Percentiles rank a stretch among this genome's conserved stretches.
phyloP scores from a whole-genome alignment of 2,797 vertebrate genomes.

The Octomys mimax region DNA sequence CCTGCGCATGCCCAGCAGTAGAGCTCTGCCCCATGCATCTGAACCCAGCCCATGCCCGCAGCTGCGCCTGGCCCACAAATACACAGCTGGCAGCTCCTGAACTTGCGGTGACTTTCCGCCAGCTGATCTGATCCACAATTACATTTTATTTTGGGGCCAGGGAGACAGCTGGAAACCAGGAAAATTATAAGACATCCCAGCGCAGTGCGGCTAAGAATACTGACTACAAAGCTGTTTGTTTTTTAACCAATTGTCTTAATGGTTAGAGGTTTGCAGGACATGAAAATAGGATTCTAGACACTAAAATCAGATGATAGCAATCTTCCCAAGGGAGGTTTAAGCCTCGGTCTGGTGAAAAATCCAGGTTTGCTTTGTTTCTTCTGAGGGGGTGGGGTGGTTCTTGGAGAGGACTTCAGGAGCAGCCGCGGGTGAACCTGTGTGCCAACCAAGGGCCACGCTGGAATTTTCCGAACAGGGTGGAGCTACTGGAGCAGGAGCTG shows the following conservation, averaged over 20 bases:
- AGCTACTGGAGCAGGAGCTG: slow-evolving; percentile 44
- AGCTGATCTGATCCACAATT: slow-evolving; percentile 85
- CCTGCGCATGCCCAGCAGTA: slow-evolving; percentile 72
- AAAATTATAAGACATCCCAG: slow-evolving; percentile 87
- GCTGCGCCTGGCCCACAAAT: slow-evolving; percentile 77
- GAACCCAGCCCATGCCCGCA: slow-evolving; percentile 60
- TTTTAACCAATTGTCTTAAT: slow-evolving; percentile 73
- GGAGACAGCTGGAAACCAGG: slow-evolving; percentile 59
- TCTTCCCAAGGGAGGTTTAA: background rate
- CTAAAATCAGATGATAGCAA: slow-evolving; percentile 33
- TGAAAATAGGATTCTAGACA: slow-evolving; percentile 67
- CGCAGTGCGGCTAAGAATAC: slow-evolving; percentile 84
- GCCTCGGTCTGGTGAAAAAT: slow-evolving; percentile 43
- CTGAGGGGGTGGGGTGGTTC: background rate
- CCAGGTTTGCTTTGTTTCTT: background rate
- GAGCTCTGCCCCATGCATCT: background rate
- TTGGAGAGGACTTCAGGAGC: background rate
- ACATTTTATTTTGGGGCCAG: slow-evolving; percentile 86
- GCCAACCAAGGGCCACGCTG: background rate
- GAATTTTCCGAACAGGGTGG: background rate
- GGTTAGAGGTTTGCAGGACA: slow-evolving; percentile 66
- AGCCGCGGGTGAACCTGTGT: background rate
- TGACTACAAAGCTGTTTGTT: slow-evolving; percentile 66
- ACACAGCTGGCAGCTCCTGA: slow-evolving; percentile 78
- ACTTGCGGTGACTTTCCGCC: slow-evolving; percentile 81